These are phyloP conservation scores for Eupleurogrammus muticus DNA, from an alignment of 2,797 vertebrate genomes.

Conservation along the genomic window DNA sequence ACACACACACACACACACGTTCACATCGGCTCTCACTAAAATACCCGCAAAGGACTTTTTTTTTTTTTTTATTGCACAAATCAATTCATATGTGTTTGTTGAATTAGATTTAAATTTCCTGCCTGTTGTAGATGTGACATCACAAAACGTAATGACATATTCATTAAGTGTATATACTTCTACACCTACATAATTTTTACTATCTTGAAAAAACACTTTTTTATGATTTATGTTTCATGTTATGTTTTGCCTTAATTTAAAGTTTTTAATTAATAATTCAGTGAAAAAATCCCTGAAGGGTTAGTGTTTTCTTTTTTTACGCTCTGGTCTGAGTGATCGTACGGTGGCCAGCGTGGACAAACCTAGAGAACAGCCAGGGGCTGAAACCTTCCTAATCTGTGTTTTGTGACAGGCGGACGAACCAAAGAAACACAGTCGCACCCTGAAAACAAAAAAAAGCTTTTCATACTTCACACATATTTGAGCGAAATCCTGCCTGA, in stretches of 20 bases:
- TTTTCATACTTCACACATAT: not conserved
- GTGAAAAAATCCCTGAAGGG: no score
- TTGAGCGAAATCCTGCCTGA: slow-evolving; percentile 2
- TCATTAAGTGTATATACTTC: no score
- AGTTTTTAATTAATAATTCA: not conserved
- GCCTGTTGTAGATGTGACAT: not conserved
- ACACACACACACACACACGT: slow-evolving; percentile 5
- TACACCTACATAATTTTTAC: no score
- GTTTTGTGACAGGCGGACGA: not conserved
- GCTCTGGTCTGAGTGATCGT: no score
- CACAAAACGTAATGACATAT: not conserved
- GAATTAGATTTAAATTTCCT: not conserved
- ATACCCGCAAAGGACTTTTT: not conserved
- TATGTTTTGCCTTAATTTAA: not conserved
- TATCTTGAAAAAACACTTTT: not conserved
- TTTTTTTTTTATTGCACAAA: not conserved
- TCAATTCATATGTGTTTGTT: not conserved
- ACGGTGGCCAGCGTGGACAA: slow-evolving; percentile 35
- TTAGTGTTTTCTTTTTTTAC: no score
- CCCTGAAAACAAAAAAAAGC: not conserved
- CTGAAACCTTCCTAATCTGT: not conserved
- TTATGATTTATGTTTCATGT: not conserved
- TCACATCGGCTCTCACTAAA: slow-evolving; percentile 8
- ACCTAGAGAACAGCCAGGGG: not conserved
- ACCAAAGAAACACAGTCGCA: not conserved